phyloP scores from a whole-genome alignment of 2,113 vertebrate genomes.

The Blennius ocellaris region DNA sequence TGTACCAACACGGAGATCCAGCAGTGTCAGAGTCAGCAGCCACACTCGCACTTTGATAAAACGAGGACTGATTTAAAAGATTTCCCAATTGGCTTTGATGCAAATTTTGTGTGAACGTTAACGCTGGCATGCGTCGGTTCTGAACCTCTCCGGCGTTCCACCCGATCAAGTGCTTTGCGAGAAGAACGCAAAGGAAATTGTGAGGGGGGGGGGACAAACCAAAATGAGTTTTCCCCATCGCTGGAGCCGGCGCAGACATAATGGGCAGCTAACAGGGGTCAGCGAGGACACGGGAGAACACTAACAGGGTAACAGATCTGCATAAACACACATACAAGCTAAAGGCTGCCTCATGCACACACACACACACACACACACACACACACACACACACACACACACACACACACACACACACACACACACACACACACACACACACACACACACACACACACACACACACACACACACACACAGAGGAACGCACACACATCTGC shows the following conservation, averaged over 20 bases:
- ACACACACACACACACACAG: conserved; percentile 20
- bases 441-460: no score
- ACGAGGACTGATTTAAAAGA: conserved; percentile 54
- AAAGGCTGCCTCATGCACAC: no score
- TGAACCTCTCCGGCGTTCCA: conserved; percentile 36
- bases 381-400: conserved; percentile 17
- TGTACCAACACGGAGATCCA: conserved; percentile 53
- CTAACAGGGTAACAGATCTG: conserved; percentile 57
- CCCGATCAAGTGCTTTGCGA: conserved; percentile 44
- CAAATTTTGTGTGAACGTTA: conserved; percentile 40
- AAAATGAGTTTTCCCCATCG: conserved; percentile 62
- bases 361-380: no score
- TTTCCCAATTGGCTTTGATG: conserved; percentile 44
- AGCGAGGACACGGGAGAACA: conserved; percentile 52
- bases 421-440: conserved; percentile 8
- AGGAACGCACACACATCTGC: conserved; percentile 39
- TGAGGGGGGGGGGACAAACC: conserved; percentile 22
- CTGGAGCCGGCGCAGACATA: conserved; percentile 49
- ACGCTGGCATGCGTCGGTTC: conserved; percentile 30
- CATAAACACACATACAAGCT: conserved; percentile 22
- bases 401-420: conserved; percentile 3
- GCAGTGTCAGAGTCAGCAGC: conserved; percentile 53
- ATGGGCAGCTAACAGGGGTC: conserved; percentile 70
- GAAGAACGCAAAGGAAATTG: conserved; percentile 34
- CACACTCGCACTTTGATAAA: conserved; percentile 33